Base-by-base conservation (phyloP, 2,797 vertebrate genomes). In the Ataeniobius toweri region DNA sequence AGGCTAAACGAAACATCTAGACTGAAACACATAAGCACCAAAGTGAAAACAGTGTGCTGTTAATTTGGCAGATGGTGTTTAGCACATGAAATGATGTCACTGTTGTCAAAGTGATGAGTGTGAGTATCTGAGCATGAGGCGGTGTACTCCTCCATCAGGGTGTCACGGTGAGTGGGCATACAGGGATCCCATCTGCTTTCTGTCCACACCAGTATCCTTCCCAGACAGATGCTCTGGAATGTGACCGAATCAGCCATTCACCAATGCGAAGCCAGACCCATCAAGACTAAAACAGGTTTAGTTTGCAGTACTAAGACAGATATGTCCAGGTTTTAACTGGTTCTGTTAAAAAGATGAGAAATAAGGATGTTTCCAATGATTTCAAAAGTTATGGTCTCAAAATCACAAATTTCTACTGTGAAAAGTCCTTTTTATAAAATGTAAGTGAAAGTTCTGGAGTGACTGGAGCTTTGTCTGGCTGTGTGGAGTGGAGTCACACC, bases 161-260 rank as follows among this genome's bases (percentile, higher is more conserved):
- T 82, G 81, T 86, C 76, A 74, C 79, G 68, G 82, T 87, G 83
- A 90, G 89, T 85, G 85, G 83, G 82, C 83, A 82, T 81, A 80
- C 73, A 77, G 86, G 59, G 89, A 86, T 77, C 85, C 91, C 90
- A 93, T 95, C 92, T 94, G 94, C 78, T 88, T 88, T 88, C 73
- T 72, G 78, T 90, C 90, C 78, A 69, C 77, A 88, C 86, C 86
- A 79, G 74, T 41, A 72, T 89, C 75, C 75, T 83, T 61, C 87
- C 82, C 81, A 87, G 80, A 77, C 82, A 89, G 86, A 84, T 89
- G 86, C 80, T 85, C 78, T 76, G 80, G 82, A 89, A 83, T 80
- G 53, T 76, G 80, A 80, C 31, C 20, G 36, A 70, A 74, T 91
- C 85, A 84, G 78, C 83, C 85, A 77, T 61, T 88, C 84, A 79